Evolutionary conservation across 2,113 vertebrate genomes (phyloP), one percentile per base, ranked within the genome.

Genomic region (Phasianus colchicus): DNA sequence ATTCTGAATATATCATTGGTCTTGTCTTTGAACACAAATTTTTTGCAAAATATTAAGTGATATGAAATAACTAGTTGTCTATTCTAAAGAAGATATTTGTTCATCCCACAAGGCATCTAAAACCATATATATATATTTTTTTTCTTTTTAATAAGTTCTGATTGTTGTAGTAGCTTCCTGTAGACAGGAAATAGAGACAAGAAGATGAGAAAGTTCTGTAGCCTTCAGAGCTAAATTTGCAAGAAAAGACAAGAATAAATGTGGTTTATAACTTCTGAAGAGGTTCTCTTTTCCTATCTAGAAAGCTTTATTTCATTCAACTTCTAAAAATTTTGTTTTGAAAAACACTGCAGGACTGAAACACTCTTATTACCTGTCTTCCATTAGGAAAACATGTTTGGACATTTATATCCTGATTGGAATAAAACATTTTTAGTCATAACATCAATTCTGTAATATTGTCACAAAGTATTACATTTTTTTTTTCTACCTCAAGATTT

Each of bases 201-300:
- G 58, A 3, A 4, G 42, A 64, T 36, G 69, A 21, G 1, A 20
- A 77, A 47, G 7, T 32, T 66, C 11, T 29, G 10, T 12, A 6
- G 3, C 50, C 32, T 50, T 64, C 20, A 45, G 0, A 47, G 13
- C 29, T 14, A 70, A 66, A 30, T 16, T 5, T 32, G 1, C 25
- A 65, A 84, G 17, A 25, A 66, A 85, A 85, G 21, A n/a, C 10
- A 54, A 70, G 17, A 83, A 3, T 3, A 66, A 9, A 8, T 2
- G 50, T 57, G 11, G 3, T 34, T 70, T 48, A 18, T 34, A 36
- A 34, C 3, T 88, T 11, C 15, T 50, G 27, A 58, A 84, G 10
- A 76, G 15, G 4, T 52, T 60, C 32, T 55, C 13, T 73, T 76
- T 79, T 48, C 9, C 7, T 6, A 34, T n/a, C 13, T 42, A 32